phyloP scores from a whole-genome alignment of 1,140 invertebrate genomes.

The Drosophila repletoides region DNA sequence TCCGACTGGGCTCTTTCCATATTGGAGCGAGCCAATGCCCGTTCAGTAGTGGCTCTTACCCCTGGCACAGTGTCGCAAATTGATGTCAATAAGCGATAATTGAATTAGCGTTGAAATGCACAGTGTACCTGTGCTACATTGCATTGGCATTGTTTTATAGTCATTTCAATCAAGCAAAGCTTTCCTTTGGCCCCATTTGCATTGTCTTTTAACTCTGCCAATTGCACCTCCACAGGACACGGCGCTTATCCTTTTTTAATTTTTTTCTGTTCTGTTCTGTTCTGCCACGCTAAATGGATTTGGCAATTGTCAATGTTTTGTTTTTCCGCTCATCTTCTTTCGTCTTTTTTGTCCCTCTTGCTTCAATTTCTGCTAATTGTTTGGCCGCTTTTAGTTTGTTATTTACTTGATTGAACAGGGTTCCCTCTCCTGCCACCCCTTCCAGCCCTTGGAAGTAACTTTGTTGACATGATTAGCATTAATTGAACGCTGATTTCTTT shows the following conservation, averaged over 20 bases:
- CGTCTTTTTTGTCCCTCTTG: neutral
- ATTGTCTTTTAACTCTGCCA: neutral
- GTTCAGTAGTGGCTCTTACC: neutral
- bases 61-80: constrained; percentile 30
- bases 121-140: constrained; percentile 62
- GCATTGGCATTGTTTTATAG: constrained; percentile 42
- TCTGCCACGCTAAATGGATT: constrained; percentile 15
- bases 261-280: neutral
- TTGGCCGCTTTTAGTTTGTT: constrained; percentile 50
- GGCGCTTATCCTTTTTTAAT: neutral
- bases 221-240: constrained; percentile 9
- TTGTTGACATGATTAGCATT: constrained; percentile 59
- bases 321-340: neutral
- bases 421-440: neutral
- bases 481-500: constrained; percentile 60
- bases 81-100: constrained; percentile 65
- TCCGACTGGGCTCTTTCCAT: too few species aligned
- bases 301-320: constrained; percentile 50
- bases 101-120: constrained; percentile 57
- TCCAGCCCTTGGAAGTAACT: neutral
- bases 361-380: constrained; percentile 32
- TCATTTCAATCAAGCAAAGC: constrained; percentile 35
- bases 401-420: constrained; percentile 47
- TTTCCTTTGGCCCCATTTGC: neutral
- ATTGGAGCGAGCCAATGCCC: constrained; percentile 19